phyloP scores from a whole-genome alignment of 2,113 vertebrate genomes.

The Abramis brama region DNA sequence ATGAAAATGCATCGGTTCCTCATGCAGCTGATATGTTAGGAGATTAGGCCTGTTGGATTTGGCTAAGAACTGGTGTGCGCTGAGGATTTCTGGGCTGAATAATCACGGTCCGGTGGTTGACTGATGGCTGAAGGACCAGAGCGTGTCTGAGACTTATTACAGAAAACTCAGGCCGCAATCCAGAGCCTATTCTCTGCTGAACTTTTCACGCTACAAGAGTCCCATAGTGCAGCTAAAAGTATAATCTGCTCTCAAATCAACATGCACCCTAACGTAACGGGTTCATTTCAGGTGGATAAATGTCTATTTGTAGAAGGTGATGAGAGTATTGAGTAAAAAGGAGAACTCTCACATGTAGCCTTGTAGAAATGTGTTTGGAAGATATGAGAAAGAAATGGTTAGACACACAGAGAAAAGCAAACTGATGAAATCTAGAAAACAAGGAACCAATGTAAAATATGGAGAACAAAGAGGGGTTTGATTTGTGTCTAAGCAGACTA shows the following conservation, averaged over 20 bases:
- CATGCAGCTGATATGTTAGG: constrained; percentile 60
- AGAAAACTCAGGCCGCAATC: constrained; percentile 41
- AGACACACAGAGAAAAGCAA: background rate
- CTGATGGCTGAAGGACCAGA: constrained; percentile 50
- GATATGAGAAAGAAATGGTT: background rate
- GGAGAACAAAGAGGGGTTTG: constrained; percentile 50
- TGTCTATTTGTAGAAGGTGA: constrained; percentile 8
- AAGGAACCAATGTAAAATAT: constrained; percentile 50
- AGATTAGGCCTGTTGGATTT: constrained; percentile 72
- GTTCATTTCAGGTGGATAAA: constrained; percentile 25
- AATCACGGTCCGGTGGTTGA: constrained; percentile 62
- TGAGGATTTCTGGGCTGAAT: constrained; percentile 46
- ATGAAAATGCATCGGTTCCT: constrained; percentile 58
- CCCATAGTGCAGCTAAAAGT: constrained; percentile 15
- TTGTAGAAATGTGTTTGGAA: constrained; percentile 3
- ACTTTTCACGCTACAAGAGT: constrained; percentile 26
- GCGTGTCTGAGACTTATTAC: constrained; percentile 56
- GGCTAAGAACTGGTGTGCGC: constrained; percentile 44
- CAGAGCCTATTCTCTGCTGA: constrained; percentile 46
- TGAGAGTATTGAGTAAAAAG: background rate
- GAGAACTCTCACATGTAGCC: background rate
- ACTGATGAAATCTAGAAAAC: constrained; percentile 50
- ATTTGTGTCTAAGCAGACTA: constrained; percentile 59
- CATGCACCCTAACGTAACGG: constrained; percentile 10
- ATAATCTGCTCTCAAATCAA: constrained; percentile 27